Percentiles rank a stretch among this genome's conserved stretches.
Evolutionary conservation across 2,113 vertebrate genomes (phyloP).

Genomic region (Actenoides lindsayi): DNA sequence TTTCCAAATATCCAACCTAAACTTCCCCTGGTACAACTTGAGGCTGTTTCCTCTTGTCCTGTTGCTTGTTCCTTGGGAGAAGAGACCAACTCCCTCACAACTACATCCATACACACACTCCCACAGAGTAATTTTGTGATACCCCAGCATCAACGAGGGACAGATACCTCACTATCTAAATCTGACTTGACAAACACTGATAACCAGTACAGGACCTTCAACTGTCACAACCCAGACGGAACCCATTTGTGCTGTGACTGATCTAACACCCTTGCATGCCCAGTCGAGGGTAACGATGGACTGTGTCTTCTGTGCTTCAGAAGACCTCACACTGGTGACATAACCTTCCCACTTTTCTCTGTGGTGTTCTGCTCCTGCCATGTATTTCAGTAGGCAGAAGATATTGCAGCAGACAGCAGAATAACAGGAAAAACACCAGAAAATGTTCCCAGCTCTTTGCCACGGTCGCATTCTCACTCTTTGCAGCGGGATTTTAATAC

Average conservation of each 20-base stretch:
- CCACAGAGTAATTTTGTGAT: neutral
- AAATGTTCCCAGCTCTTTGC: neutral
- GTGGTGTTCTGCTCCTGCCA: neutral
- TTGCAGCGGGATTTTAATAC: neutral
- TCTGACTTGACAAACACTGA: neutral
- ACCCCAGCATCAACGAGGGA: neutral
- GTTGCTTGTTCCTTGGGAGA: too few species aligned
- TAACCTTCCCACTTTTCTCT: neutral
- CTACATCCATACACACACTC: neutral
- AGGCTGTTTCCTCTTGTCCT: too few species aligned
- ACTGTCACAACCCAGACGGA: neutral
- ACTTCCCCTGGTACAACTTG: too few species aligned
- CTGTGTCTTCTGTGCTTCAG: neutral
- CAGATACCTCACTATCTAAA: neutral
- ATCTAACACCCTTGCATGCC: neutral
- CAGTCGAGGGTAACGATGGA: fast-evolving
- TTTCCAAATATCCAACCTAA: too few species aligned
- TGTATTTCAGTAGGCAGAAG: neutral
- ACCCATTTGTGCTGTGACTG: too few species aligned
- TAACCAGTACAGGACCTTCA: neutral
- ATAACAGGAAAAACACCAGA: neutral
- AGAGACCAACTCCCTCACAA: neutral
- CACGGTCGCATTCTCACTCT: neutral
- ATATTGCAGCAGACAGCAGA: neutral
- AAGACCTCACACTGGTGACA: neutral